Evolutionary conservation across 2,797 vertebrate species (phyloP).

Genomic region (Gambusia yucatana): DNA sequence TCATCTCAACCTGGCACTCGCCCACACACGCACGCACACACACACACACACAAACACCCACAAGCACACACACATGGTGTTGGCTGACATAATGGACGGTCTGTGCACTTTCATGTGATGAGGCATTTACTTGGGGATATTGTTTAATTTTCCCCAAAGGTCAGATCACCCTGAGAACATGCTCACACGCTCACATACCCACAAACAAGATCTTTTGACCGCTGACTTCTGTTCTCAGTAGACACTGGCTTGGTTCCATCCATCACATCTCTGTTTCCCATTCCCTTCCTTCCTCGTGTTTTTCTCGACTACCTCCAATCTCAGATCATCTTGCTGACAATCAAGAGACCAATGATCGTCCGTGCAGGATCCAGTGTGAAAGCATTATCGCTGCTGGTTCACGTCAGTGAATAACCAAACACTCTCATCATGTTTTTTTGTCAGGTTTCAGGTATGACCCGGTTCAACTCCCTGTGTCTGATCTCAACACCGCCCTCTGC

Average conservation of each 20-base stretch:
- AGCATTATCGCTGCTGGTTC: slow-evolving; percentile 25
- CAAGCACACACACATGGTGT: slow-evolving; percentile 37
- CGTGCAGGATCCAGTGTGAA: slow-evolving; percentile 11
- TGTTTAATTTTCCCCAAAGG: slow-evolving; percentile 44
- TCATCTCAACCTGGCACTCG: slow-evolving; percentile 64
- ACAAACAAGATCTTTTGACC: slow-evolving; percentile 51
- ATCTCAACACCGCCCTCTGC: slow-evolving; percentile 66
- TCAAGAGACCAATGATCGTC: slow-evolving; percentile 24
- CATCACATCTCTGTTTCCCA: slow-evolving; percentile 66
- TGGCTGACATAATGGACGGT: slow-evolving; percentile 54
- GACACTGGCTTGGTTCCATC: slow-evolving; percentile 62
- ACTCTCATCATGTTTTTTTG: slow-evolving; percentile 24
- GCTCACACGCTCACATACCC: neutral
- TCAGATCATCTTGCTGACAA: slow-evolving; percentile 46
- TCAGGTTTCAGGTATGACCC: slow-evolving; percentile 43
- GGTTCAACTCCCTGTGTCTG: slow-evolving; percentile 13
- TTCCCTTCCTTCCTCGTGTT: slow-evolving; percentile 57
- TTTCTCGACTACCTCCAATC: slow-evolving; percentile 47
- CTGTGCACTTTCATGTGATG: slow-evolving; percentile 55
- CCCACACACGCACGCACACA: slow-evolving; percentile 11
- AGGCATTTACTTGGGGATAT: slow-evolving; percentile 62
- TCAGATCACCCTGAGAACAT: slow-evolving; percentile 47
- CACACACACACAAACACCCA: slow-evolving; percentile 7
- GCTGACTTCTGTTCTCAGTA: slow-evolving; percentile 71
- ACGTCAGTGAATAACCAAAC: slow-evolving; percentile 18